A percentile compares a stretch with the other conserved stretches of the same genome.
These are phyloP conservation scores for Montipora foliosa DNA, from an alignment of 64 coral and sea anemone species.

Conservation along the genomic window DNA sequence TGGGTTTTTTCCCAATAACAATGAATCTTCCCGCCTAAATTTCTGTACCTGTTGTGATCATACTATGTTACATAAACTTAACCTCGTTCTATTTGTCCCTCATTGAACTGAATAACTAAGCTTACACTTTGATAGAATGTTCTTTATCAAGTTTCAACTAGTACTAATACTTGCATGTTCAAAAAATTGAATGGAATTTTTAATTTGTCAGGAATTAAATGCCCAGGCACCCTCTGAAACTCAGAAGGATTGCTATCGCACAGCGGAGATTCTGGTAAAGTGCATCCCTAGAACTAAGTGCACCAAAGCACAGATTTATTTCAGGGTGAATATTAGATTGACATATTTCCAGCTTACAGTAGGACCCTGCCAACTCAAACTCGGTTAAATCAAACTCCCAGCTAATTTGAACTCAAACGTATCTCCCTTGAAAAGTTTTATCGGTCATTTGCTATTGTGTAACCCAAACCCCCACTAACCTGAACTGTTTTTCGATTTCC, in stretches of 20 bases:
- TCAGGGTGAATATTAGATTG: not conserved
- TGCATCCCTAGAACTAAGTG: not conserved
- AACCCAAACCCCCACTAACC: not conserved
- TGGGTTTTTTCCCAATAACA: not conserved
- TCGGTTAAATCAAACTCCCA: no score
- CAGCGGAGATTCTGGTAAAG: not conserved
- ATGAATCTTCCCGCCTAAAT: not conserved
- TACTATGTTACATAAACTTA: not conserved
- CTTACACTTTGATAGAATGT: not conserved
- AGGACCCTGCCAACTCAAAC: no score
- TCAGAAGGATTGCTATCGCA: not conserved
- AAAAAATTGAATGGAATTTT: not conserved
- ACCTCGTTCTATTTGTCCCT: no score
- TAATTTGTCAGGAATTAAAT: not conserved
- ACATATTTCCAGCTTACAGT: not conserved
- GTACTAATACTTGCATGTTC: conserved; percentile 1
- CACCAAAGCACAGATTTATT: conserved; percentile 8
- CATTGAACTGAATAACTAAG: not conserved
- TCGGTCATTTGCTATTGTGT: not conserved
- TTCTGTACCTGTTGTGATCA: not conserved
- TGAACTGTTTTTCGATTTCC: not conserved
- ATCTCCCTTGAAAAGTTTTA: no score
- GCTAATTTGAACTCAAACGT: no score
- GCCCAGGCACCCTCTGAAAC: not conserved
- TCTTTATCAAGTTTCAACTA: not conserved